Conservation (phyloP, 2,797 vertebrate genomes). For the Xenops minutus region DNA sequence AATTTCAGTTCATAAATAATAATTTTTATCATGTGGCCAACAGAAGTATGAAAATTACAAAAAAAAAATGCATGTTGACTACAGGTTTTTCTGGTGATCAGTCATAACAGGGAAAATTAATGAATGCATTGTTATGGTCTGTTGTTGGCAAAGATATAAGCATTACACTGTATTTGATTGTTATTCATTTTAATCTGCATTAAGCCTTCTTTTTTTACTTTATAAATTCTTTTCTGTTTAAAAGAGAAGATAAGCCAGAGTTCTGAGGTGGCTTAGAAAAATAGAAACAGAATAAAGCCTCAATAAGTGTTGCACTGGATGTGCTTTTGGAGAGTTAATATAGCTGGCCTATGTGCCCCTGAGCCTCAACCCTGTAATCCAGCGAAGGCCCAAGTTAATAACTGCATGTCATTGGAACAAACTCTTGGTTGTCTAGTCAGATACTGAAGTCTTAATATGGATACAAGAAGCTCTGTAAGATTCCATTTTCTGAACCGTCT, state of each 20-base stretch:
- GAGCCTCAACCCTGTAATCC: not conserved
- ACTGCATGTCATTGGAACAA: not conserved
- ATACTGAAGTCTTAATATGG: not conserved
- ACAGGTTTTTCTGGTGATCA: not conserved
- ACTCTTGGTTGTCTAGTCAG: not conserved
- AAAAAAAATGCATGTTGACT: not conserved
- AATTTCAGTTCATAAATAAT: not conserved
- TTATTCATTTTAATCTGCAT: not conserved
- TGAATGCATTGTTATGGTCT: not conserved
- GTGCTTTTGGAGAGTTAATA: not conserved
- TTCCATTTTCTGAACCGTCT: not conserved
- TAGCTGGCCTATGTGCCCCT: not conserved
- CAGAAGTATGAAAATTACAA: not conserved
- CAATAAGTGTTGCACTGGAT: accelerated
- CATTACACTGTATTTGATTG: not conserved
- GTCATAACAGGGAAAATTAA: not conserved
- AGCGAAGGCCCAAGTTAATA: not conserved
- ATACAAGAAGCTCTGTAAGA: not conserved
- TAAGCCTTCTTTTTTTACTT: not conserved
- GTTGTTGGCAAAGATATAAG: not conserved
- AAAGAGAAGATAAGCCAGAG: not conserved
- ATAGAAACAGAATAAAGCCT: not conserved
- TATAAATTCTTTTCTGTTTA: not conserved
- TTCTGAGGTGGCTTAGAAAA: not conserved
- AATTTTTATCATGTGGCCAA: not conserved